phyloP scores from a whole-genome alignment of 2,113 vertebrate species.

The Eulacestoma nigropectus region DNA sequence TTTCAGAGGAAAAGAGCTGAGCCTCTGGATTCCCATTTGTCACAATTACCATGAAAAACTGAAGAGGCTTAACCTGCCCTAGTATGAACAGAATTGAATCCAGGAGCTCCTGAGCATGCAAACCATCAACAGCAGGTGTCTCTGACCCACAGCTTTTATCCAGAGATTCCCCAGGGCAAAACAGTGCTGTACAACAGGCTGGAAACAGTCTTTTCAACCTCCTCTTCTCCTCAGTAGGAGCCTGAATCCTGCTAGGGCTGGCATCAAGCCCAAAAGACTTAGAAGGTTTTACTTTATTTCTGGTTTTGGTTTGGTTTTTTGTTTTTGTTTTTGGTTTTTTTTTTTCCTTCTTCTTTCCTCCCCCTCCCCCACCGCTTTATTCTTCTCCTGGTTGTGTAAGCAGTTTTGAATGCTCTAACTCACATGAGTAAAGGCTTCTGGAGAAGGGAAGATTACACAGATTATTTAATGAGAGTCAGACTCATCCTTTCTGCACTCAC shows the following conservation, averaged over 20 bases:
- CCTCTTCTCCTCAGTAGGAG: neutral
- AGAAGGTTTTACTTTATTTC: neutral
- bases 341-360: neutral
- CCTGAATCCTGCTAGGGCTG: neutral
- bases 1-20: neutral
- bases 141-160: neutral
- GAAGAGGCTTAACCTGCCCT: neutral
- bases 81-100: neutral
- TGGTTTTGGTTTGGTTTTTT: neutral
- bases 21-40: conserved; percentile 4
- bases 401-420: neutral
- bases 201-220: neutral
- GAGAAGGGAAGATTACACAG: neutral
- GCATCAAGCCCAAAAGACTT: neutral
- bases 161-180: neutral
- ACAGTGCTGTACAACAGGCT: neutral
- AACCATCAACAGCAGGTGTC: neutral
- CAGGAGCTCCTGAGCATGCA: neutral
- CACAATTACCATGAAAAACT: conserved; percentile 2
- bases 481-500: neutral
- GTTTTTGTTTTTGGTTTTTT: neutral
- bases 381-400: neutral
- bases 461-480: neutral
- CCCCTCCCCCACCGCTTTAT: neutral
- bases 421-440: neutral